Percentiles rank a stretch among this genome's conserved stretches.
Evolutionary conservation across 1,140 invertebrate genomes (phyloP).

Genomic region (Marisa cornuarietis): DNA sequence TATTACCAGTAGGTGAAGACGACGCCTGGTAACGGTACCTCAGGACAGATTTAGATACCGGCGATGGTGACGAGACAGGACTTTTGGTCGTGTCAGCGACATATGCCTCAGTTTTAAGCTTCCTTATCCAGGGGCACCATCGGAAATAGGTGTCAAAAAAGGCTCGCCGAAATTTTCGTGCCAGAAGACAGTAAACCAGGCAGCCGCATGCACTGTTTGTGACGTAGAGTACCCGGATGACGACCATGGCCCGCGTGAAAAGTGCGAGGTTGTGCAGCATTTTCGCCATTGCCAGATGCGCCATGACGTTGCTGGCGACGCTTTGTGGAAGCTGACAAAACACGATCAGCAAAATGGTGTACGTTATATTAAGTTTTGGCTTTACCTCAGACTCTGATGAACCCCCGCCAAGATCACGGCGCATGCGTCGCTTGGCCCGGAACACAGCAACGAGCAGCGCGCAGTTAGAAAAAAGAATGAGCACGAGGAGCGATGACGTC

Average conservation of each 20-base stretch:
- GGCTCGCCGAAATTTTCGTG: background rate
- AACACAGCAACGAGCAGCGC: background rate
- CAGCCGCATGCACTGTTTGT: conserved; percentile 6
- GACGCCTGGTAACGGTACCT: no score
- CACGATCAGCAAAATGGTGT: conserved; percentile 4
- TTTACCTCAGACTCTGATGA: background rate
- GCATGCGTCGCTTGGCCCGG: background rate
- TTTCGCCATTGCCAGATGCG: conserved; percentile 5
- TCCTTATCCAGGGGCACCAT: background rate
- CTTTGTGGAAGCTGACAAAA: conserved; percentile 8
- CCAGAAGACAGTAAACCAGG: conserved; percentile 14
- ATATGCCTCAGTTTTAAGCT: background rate
- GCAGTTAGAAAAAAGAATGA: background rate
- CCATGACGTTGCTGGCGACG: background rate
- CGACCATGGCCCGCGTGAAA: background rate
- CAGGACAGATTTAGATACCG: no score
- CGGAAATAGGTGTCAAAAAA: conserved; percentile 3
- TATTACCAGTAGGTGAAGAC: no score
- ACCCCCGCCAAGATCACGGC: background rate
- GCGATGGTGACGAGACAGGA: no score
- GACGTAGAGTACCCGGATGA: conserved; percentile 11
- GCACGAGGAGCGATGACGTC: conserved; percentile 11
- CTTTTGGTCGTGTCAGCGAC: no score
- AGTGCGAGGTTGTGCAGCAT: background rate
- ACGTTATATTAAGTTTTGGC: background rate